Percentiles rank a stretch among this genome's conserved stretches.
phyloP scores from a whole-genome alignment of 2,113 vertebrate species.

The Tragulus kanchil region DNA sequence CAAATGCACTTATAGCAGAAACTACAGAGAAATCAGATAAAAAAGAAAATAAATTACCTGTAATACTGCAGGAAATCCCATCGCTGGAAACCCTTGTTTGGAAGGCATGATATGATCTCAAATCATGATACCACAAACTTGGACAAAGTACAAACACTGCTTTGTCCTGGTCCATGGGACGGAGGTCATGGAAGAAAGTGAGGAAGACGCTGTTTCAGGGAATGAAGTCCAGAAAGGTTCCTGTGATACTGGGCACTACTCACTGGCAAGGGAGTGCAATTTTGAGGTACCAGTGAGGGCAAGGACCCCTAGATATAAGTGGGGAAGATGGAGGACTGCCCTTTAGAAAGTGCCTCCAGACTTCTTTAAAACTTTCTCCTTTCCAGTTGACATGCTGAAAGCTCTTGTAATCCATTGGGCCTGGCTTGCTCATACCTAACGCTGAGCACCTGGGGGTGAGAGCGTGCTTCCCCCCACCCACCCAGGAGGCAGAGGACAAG shows the following conservation, averaged over 20 bases:
- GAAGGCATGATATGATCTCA: not conserved
- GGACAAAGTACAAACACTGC: not conserved
- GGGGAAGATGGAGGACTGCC: too few species aligned
- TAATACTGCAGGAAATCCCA: not conserved
- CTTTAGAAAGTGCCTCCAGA: not conserved
- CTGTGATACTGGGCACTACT: not conserved
- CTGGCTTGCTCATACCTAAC: not conserved
- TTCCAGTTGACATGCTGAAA: not conserved
- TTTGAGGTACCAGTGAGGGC: not conserved
- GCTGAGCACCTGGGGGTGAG: not conserved
- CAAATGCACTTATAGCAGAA: conserved; percentile 12
- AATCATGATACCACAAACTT: not conserved
- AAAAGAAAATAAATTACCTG: not conserved
- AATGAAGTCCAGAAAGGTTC: not conserved
- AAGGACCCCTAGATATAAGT: not conserved
- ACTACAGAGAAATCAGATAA: not conserved
- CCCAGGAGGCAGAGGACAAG: not conserved
- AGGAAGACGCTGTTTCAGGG: not conserved
- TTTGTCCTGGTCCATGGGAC: not conserved
- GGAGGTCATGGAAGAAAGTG: not conserved
- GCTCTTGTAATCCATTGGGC: not conserved
- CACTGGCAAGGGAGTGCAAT: not conserved
- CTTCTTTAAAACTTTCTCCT: not conserved
- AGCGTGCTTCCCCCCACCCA: not conserved
- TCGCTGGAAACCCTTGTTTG: not conserved